Evolutionary conservation across 2,888 invertebrate genomes (phyloP).

Genomic region (Seira sanloemensis): DNA sequence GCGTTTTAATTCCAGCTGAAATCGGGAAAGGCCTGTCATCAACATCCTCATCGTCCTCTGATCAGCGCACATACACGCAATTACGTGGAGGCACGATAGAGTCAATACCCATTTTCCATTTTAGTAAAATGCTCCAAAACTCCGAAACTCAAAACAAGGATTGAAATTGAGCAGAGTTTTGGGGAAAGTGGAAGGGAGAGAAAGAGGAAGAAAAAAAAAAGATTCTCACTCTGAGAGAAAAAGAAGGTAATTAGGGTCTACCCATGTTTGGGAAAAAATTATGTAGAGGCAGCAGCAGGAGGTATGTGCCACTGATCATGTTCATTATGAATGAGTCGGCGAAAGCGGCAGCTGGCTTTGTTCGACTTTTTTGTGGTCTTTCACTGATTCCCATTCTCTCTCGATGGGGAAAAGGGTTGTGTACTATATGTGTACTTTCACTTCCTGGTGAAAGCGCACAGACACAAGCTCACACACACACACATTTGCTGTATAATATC

Average conservation of each 20-base stretch:
- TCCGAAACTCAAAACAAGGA: neutral
- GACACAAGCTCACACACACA: too few species aligned
- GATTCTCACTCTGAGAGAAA: constrained; percentile 1
- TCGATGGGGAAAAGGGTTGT: too few species aligned
- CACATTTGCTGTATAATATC: too few species aligned
- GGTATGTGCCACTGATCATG: neutral
- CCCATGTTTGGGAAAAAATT: neutral
- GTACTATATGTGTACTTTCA: too few species aligned
- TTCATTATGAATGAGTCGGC: constrained; percentile 41
- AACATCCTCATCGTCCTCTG: neutral
- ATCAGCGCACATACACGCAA: neutral
- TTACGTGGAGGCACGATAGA: neutral
- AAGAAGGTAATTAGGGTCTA: constrained; percentile 49
- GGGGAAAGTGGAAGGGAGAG: too few species aligned
- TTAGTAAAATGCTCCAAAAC: neutral
- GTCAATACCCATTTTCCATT: neutral
- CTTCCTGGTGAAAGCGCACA: too few species aligned
- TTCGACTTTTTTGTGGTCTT: neutral
- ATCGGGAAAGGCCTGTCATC: neutral
- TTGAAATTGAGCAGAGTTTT: neutral
- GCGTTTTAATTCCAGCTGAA: constrained; percentile 15
- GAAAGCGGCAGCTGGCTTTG: constrained; percentile 23
- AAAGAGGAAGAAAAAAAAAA: neutral
- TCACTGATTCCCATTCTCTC: too few species aligned
- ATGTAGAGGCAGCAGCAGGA: neutral